phyloP scores from a whole-genome alignment of 2,888 invertebrate species.

The Melinaea marsaeus region DNA sequence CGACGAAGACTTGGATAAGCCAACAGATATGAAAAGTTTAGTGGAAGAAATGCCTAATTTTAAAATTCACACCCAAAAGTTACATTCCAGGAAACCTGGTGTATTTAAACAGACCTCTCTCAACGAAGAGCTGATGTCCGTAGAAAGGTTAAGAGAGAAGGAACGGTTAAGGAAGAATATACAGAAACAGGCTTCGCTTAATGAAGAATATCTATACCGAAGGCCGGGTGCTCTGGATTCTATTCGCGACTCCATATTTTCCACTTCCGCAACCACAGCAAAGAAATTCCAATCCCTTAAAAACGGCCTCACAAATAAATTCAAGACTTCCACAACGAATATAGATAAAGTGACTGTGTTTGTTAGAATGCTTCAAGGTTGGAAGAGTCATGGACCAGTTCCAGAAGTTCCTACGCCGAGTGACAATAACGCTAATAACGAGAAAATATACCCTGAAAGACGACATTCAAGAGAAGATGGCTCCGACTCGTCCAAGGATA shows the following conservation, averaged over 20 bases:
- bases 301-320: conserved; percentile 89
- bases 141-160: conserved; percentile 89
- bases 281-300: conserved; percentile 87
- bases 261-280: conserved; percentile 82
- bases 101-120: conserved; percentile 90
- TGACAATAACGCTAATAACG: conserved; percentile 66
- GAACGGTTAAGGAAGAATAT: conserved; percentile 89
- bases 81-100: conserved; percentile 75
- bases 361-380: conserved; percentile 90
- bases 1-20: conserved; percentile 80
- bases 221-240: conserved; percentile 82
- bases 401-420: conserved; percentile 67
- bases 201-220: conserved; percentile 89
- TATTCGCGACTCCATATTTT: conserved; percentile 85
- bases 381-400: conserved; percentile 80
- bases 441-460: conserved; percentile 78
- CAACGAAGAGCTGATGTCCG: conserved; percentile 93
- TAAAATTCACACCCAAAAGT: conserved; percentile 71
- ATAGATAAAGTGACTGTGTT: conserved; percentile 91
- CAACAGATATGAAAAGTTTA: conserved; percentile 83
- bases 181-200: conserved; percentile 92
- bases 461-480: conserved; percentile 91
- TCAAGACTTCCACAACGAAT: conserved; percentile 89
- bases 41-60: conserved; percentile 82
- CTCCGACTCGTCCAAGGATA: conserved; percentile 92